Base-by-base conservation (phyloP, 2,113 vertebrate genomes). In the Plecturocebus donacophilus region DNA sequence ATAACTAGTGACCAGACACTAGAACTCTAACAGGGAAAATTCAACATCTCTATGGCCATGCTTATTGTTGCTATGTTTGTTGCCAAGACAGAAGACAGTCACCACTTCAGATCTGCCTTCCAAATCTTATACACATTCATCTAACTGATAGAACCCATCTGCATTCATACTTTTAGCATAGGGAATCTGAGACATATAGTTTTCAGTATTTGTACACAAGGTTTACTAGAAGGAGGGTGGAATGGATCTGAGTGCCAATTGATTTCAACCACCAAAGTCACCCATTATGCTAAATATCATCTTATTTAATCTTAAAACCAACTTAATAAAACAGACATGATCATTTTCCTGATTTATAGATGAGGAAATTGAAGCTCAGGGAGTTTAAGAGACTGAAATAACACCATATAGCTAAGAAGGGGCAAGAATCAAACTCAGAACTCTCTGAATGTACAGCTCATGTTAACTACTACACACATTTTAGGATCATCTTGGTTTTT, bases 311-410 rank as follows among this genome's bases (percentile, higher is more conserved):
- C 32, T 13, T 90, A 49, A 70, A 19, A n/a, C 6, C 12, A 66
- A 77, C 30, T 52, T 49, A 73, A 23, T 49, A 70, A 92, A 73
- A 81, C 5, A 84, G 13, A 80, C 2, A 61, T 61, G n/a, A 93
- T 17, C 75, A 20, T 81, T 77, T 80, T 84, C 45, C 42, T n/a
- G 45, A 10, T 70, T 95, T 77, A 81, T 19, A 96, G 56, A 85
- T n/a, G 73, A 93, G 94, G 30, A 95, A 87, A 92, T 14, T 49
- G 81, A 86, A 66, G 35, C 35, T 84, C 45, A 42, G 27, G 86
- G 42, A 56, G 9, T 16, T 91, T 77, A 54, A 79, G 27, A 75
- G 19, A 61, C 10, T 85, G 79, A 66, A 32, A 11, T 21, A 77
- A 61, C 42, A 35, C 56, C 76, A 47, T 2, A 82, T 1, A 71